Percentiles rank a stretch among this genome's conserved stretches.
These are phyloP conservation scores for Linepithema humile DNA, from an alignment of 1,140 invertebrate species.

Conservation along the genomic window DNA sequence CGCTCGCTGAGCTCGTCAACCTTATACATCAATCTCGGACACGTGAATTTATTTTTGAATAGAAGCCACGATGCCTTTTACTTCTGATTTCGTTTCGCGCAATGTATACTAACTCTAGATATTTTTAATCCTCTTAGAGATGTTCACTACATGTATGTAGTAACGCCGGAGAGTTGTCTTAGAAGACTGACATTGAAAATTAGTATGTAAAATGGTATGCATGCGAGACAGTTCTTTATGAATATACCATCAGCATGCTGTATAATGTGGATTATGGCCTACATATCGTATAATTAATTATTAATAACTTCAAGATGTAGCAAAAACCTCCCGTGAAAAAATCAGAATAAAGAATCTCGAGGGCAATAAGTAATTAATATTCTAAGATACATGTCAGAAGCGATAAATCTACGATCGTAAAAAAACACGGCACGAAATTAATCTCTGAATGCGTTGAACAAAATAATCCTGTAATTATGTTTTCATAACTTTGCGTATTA, in stretches of 20 bases:
- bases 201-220: constrained; percentile 22
- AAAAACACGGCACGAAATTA: not conserved
- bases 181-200: constrained; percentile 37
- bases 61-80: not conserved
- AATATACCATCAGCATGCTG: not conserved
- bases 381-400: not conserved
- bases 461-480: not conserved
- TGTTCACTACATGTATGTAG: not conserved
- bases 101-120: not conserved
- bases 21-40: constrained; percentile 33
- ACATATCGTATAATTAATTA: constrained; percentile 4
- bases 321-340: not conserved
- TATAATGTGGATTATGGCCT: not conserved
- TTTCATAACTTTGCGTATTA: not conserved
- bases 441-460: not conserved
- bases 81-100: constrained; percentile 23
- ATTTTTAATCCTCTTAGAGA: not conserved
- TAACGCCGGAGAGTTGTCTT: not conserved
- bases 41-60: constrained; percentile 13
- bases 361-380: not conserved
- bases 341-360: not conserved
- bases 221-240: constrained; percentile 17
- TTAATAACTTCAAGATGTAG: not conserved
- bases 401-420: not conserved
- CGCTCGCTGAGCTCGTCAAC: constrained; percentile 35